phyloP scores from a whole-genome alignment of 2,888 invertebrate genomes.

The Cataglyphis cursor region DNA sequence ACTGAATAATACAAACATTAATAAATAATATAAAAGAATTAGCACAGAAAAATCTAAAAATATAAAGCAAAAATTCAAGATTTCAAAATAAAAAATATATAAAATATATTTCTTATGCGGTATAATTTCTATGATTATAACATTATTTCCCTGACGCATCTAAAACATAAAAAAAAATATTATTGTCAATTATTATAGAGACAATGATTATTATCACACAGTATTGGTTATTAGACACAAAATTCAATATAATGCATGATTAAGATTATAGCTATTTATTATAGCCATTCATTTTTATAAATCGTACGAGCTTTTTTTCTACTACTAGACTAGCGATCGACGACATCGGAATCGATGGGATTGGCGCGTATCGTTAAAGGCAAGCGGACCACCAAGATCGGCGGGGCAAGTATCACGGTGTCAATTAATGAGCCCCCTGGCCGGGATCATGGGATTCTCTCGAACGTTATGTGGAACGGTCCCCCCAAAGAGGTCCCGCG shows the following conservation, averaged over 20 bases:
- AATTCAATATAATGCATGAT: not conserved
- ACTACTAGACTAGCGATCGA: slow-evolving; percentile 47
- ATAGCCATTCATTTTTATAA: not conserved
- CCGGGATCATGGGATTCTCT: slow-evolving; percentile 45
- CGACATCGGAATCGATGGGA: slow-evolving; percentile 66
- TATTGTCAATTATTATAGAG: not conserved
- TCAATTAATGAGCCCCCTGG: slow-evolving; percentile 85
- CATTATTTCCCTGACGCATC: not conserved
- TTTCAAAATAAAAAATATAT: not conserved
- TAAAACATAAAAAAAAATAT: not conserved
- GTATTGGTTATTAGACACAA: not conserved
- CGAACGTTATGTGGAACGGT: slow-evolving; percentile 70
- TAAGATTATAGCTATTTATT: not conserved
- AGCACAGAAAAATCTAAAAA: not conserved
- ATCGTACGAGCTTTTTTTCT: slow-evolving; percentile 11
- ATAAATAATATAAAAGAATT: not conserved
- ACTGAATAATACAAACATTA: not conserved
- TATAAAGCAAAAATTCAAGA: not conserved
- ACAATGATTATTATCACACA: not conserved
- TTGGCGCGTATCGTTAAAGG: slow-evolving; percentile 73
- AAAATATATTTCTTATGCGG: not conserved
- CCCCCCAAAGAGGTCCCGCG: slow-evolving; percentile 57
- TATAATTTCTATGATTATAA: not conserved
- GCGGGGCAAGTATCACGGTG: slow-evolving; percentile 84
- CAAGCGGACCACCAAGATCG: slow-evolving; percentile 86